Evolutionary conservation across 2,797 vertebrate genomes (phyloP), one percentile per base, ranked within the genome.

Genomic region (Chlorospingus semifuscus): DNA sequence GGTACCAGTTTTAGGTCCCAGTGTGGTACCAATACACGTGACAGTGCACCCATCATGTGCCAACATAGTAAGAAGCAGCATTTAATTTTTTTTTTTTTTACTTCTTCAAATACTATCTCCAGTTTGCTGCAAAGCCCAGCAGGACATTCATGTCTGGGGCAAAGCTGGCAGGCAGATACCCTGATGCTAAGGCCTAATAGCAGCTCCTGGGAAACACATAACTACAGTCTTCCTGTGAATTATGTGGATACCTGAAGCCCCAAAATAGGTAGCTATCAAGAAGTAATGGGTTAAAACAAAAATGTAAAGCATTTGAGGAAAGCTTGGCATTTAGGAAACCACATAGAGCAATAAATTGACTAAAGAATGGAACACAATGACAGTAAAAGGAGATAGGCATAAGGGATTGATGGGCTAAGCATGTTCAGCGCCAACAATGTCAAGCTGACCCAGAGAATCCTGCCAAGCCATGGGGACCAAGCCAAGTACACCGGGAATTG

Each of bases 21-120:
- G 9, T 6, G 8, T 32, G 6, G 18, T 23, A 18, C 37, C 59
- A 77, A 55, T 11, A 24, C 2, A 8, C 0, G 1, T n/a, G 27
- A 22, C 36, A 59, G 22, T 3, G 9, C 16, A 26, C 22, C 21
- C 70, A 12, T 18, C 30, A 19, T 10, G 20, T 42, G 41, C 23
- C 13, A 15, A 11, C 42, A 78, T 0, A 27, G 15, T 24, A 66
- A 41, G 16, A 75, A 52, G 39, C 4, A 27, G 47, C 0, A 2
- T 26, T 90, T 64, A 4, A 27, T 2, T 2, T 13, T 12, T 44
- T 46, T 30, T 12, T 10, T 27, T 36, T n/a, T 27, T 18, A 39
- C 23, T 39, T 24, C 6, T 65, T 77, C 36, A 57, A 65, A 37
- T 55, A 22, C 8, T 1, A 24, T 81, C 56, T 59, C 21, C n/a